phyloP scores from a whole-genome alignment of 2,888 invertebrate species.

The Rhopalosiphum nymphaeae region DNA sequence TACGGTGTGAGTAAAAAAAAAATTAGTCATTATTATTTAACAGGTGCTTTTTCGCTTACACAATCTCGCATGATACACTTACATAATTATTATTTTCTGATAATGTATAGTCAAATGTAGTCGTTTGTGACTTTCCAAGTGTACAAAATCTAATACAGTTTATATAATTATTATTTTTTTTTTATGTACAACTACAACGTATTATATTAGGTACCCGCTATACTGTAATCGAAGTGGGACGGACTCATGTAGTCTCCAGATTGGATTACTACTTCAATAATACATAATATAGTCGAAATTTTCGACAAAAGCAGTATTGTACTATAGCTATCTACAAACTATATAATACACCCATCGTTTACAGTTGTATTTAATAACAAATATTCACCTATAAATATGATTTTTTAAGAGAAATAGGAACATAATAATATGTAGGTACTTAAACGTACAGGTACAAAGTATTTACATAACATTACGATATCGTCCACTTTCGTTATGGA shows the following conservation, averaged over 20 bases:
- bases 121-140: background rate
- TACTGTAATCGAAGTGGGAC: background rate
- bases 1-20: background rate
- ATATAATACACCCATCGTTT: background rate
- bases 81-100: conserved; percentile 3
- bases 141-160: background rate
- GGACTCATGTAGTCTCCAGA: background rate
- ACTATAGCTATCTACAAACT: background rate
- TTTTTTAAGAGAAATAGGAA: background rate
- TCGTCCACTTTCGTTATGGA: background rate
- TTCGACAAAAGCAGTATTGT: background rate
- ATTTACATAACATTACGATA: background rate
- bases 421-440: background rate
- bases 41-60: background rate
- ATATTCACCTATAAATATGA: background rate
- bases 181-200: background rate
- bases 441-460: background rate
- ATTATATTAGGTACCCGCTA: background rate
- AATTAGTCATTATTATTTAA: background rate
- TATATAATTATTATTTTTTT: background rate
- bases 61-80: background rate
- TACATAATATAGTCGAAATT: background rate
- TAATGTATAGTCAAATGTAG: background rate
- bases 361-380: background rate
- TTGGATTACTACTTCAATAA: background rate